A percentile compares a stretch with the other conserved stretches of the same genome.
These are phyloP conservation scores for Lasioglossum malachurum DNA, from an alignment of 2,888 invertebrate species.

Conservation along the genomic window DNA sequence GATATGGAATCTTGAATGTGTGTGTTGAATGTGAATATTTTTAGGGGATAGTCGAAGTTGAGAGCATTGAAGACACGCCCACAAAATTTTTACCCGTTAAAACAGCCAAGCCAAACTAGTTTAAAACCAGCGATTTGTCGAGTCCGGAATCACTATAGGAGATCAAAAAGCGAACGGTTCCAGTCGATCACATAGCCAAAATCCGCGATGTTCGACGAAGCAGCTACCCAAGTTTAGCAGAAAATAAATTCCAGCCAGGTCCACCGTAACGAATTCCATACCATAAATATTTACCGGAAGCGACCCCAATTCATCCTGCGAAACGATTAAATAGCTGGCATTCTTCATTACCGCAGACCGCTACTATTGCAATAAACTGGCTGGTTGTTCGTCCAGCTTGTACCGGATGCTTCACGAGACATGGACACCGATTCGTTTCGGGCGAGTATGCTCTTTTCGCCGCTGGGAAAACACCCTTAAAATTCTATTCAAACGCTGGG, in stretches of 20 bases:
- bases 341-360: constrained; percentile 36
- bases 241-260: constrained; percentile 14
- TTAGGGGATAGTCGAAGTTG: too few relatives aligned
- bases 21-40: too few relatives aligned
- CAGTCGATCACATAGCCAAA: background rate
- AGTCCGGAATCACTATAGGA: background rate
- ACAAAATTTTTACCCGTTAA: background rate
- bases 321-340: constrained; percentile 45
- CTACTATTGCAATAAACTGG: constrained; percentile 20
- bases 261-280: constrained; percentile 19
- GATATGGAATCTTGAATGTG: too few relatives aligned
- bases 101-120: background rate
- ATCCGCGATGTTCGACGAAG: background rate
- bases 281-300: constrained; percentile 22
- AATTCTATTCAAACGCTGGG: background rate
- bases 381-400: background rate
- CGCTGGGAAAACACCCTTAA: background rate
- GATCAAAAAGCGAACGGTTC: background rate
- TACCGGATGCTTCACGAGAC: background rate
- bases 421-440: background rate
- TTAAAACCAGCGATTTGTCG: background rate
- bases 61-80: too few relatives aligned
- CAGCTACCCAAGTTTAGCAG: background rate
- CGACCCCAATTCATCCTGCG: constrained; percentile 27
- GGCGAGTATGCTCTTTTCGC: background rate